A percentile compares a stretch with the other conserved stretches of the same genome.
Evolutionary conservation across 2,797 vertebrate genomes (phyloP).

Genomic region (Pseudochirops corinnae): DNA sequence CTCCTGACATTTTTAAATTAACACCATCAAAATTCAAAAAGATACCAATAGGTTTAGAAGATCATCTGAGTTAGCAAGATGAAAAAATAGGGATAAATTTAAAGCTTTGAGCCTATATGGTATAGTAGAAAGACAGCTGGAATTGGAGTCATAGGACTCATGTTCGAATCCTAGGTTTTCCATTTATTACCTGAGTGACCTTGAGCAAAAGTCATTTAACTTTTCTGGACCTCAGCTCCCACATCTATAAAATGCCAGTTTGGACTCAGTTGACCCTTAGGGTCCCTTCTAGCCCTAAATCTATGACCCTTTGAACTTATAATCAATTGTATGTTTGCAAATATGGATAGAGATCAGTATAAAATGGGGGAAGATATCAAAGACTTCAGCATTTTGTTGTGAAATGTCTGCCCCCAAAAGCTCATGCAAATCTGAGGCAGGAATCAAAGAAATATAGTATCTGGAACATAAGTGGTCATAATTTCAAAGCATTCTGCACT

Average conservation of each 20-base stretch:
- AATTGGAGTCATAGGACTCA: background rate
- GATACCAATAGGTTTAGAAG: background rate
- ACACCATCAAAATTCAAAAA: background rate
- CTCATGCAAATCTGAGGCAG: background rate
- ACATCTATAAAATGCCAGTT: background rate
- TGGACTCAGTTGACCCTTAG: background rate
- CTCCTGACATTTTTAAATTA: background rate
- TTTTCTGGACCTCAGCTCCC: background rate
- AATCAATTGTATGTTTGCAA: background rate
- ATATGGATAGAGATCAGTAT: background rate
- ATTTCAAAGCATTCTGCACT: background rate
- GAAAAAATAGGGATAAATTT: background rate
- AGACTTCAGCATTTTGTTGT: background rate
- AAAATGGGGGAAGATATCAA: background rate
- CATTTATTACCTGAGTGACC: background rate
- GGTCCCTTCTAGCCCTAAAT: background rate
- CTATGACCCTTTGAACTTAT: background rate
- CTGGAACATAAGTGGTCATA: background rate
- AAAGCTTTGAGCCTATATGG: background rate
- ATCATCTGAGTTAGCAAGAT: background rate
- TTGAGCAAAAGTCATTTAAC: background rate
- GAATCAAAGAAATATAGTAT: background rate
- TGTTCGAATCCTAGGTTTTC: background rate
- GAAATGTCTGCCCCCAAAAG: background rate
- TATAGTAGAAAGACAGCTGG: background rate